Evolutionary conservation across 2,797 vertebrate genomes (phyloP).

Genomic region (Otus scops): DNA sequence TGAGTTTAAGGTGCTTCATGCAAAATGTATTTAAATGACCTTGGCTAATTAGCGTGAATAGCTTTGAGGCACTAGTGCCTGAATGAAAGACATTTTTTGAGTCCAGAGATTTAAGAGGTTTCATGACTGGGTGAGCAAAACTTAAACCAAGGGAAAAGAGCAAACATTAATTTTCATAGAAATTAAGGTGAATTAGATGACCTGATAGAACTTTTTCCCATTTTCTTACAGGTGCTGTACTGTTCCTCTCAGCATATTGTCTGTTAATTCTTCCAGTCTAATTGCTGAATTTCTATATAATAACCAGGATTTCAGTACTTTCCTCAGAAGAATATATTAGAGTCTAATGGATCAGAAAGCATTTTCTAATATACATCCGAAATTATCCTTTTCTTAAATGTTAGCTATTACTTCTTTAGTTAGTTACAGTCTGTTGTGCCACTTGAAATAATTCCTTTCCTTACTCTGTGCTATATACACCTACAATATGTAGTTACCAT

Average conservation of each 20-base stretch:
- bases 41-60: constrained; percentile 74
- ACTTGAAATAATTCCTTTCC: background rate
- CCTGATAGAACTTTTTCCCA: background rate
- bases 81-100: constrained; percentile 58
- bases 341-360: constrained; percentile 13
- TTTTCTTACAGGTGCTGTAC: background rate
- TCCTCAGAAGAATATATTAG: background rate
- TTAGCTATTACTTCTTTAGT: background rate
- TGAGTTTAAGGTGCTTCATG: constrained; percentile 75
- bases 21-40: constrained; percentile 81
- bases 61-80: constrained; percentile 59
- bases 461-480: background rate
- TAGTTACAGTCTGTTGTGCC: background rate
- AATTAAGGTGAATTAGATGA: constrained; percentile 44
- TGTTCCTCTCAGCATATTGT: background rate
- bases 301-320: background rate
- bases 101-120: constrained; percentile 63
- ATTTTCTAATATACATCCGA: background rate
- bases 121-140: constrained; percentile 51
- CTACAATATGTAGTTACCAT: background rate
- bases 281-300: constrained; percentile 1
- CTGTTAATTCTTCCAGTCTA: background rate
- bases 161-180: constrained; percentile 49
- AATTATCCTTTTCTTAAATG: background rate
- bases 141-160: constrained; percentile 46